A percentile compares a stretch with the other conserved stretches of the same genome.
phyloP scores from a whole-genome alignment of 1,140 invertebrate genomes.

The Thrips palmi region DNA sequence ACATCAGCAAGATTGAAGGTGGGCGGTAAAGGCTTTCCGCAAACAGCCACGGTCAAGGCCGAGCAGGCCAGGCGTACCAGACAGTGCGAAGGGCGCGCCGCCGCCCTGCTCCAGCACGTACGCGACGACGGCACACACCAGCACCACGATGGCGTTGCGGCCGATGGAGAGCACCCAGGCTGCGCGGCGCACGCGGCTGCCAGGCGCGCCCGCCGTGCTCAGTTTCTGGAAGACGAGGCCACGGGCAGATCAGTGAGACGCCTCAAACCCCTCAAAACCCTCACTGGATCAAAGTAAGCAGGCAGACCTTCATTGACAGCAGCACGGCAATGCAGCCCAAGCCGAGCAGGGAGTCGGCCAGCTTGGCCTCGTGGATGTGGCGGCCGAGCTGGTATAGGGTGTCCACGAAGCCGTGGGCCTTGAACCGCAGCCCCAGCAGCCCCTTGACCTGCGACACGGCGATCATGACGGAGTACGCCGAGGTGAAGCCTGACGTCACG shows the following conservation, averaged over 20 bases:
- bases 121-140: slow-evolving; percentile 38
- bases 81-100: slow-evolving; percentile 40
- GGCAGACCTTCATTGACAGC: slow-evolving; percentile 49
- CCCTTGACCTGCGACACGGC: slow-evolving; percentile 73
- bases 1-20: too few species aligned
- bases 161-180: slow-evolving; percentile 23
- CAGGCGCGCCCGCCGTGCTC: too few species aligned
- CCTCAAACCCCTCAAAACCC: background rate
- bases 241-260: too few species aligned
- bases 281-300: too few species aligned
- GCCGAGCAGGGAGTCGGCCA: slow-evolving; percentile 49
- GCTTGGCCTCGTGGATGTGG: slow-evolving; percentile 37
- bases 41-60: too few species aligned
- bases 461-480: slow-evolving; percentile 83
- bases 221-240: slow-evolving; percentile 44
- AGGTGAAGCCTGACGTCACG: slow-evolving; percentile 85
- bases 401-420: slow-evolving; percentile 49
- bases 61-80: too few species aligned
- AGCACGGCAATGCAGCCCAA: slow-evolving; percentile 46
- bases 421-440: slow-evolving; percentile 56
- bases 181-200: too few species aligned
- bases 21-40: too few species aligned
- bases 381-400: slow-evolving; percentile 39
- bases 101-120: slow-evolving; percentile 39
- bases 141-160: slow-evolving; percentile 26